Evolutionary conservation across 2,888 invertebrate genomes (phyloP), one percentile per base, ranked within the genome.

Genomic region (Synanthedon vespiformis): DNA sequence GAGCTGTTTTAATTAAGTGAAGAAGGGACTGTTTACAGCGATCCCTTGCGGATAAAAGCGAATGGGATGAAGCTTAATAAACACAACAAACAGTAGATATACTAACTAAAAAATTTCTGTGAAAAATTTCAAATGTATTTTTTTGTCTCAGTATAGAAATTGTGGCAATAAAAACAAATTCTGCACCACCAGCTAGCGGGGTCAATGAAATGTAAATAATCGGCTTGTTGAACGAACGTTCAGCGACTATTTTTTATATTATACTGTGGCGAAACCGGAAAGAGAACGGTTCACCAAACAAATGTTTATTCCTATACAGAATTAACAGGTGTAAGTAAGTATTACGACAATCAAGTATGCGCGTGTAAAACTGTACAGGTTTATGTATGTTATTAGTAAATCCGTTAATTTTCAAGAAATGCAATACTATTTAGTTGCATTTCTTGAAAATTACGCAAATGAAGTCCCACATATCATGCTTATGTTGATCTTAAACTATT

Each of bases 1-100:
- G 70, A 69, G 68, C 65, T 67, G 66, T 71, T 74, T 72, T 72
- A 73, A 74, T 74, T 73, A 74, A 68, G 66, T 67, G 71, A 64
- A 72, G 65, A 68, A 70, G 68, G 67, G 66, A 65, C 67, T 57
- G 60, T 66, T 65, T 65, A 67, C 60, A 60, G 64, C 59, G 56
- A 56, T 54, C 63, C 59, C 58, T 60, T 61, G 55, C 54, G 63
- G 60, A 57, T 55, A 58, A 48, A 60, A 53, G 58, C 55, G 57
- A 57, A 55, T 53, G 53, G 52, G 54, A 18, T 48, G 49, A 22
- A 16, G 16, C 18, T 18, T 48, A 40, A 48, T 44, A 44, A n/a
- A 44, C 14, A 44, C 2, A 12, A 44, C 44, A 44, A 6, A 14
- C 44, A 14, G 44, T 44, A 44, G 44, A n/a, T 13, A 44, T 13